Evolutionary conservation across 2,888 invertebrate genomes (phyloP).

Genomic region (Ophion ventricosus): DNA sequence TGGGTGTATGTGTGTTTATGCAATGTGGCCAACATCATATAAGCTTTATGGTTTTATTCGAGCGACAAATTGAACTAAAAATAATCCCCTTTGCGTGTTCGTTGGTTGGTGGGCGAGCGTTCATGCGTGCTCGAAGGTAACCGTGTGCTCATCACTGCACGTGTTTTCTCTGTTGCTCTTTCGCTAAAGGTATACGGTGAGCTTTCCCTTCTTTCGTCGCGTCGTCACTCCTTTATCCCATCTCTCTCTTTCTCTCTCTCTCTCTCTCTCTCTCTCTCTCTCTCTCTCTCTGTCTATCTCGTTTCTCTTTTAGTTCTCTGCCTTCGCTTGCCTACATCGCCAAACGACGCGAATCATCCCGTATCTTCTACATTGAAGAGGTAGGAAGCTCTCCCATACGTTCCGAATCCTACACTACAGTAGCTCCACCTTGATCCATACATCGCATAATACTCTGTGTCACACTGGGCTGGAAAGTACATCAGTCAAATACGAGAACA

Average conservation of each 20-base stretch:
- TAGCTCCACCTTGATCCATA: constrained; percentile 13
- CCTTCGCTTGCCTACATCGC: constrained; percentile 23
- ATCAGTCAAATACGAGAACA: constrained; percentile 35
- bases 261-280: not conserved
- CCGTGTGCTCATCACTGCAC: constrained; percentile 43
- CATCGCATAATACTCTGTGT: constrained; percentile 5
- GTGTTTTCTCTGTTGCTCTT: constrained; percentile 21
- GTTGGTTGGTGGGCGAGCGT: constrained; percentile 73
- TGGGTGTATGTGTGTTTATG: constrained; percentile 6
- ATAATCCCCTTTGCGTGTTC: constrained; percentile 79
- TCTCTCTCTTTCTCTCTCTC: constrained; percentile 6
- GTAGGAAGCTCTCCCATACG: constrained; percentile 38
- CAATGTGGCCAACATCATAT: constrained; percentile 40
- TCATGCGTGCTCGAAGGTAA: constrained; percentile 75
- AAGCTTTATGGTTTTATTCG: constrained; percentile 79
- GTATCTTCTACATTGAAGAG: not conserved
- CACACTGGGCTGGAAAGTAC: constrained; percentile 27
- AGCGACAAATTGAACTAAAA: constrained; percentile 82
- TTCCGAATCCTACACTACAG: constrained; percentile 32
- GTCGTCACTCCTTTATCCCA: not conserved
- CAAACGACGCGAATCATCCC: constrained; percentile 40
- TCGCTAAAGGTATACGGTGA: not conserved
- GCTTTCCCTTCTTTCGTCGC: constrained; percentile 11
- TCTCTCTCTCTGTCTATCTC: not conserved
- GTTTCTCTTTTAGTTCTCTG: constrained; percentile 27